Evolutionary conservation across 1,140 invertebrate genomes (phyloP).

Genomic region (Scaptomyza montana): DNA sequence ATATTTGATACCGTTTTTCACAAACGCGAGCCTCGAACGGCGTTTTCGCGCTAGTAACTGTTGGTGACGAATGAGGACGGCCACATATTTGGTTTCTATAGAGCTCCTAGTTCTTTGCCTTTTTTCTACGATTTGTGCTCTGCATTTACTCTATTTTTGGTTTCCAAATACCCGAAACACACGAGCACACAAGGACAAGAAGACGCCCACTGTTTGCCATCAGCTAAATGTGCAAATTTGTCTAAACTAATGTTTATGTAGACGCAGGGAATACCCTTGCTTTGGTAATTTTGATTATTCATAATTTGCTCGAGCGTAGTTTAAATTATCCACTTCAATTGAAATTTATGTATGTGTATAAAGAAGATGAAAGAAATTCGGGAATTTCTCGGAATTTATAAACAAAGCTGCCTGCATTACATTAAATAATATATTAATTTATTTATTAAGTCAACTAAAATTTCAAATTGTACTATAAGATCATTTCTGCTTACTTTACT

Average conservation of each 20-base stretch:
- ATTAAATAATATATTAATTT: too few relatives aligned
- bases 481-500: too few relatives aligned
- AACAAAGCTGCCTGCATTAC: too few relatives aligned
- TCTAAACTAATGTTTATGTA: background rate
- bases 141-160: conserved; percentile 62
- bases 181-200: conserved; percentile 68
- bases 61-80: conserved; percentile 79
- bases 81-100: conserved; percentile 59
- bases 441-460: too few relatives aligned
- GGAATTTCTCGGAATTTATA: background rate
- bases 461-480: too few relatives aligned
- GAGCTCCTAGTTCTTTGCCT: conserved; percentile 50
- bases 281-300: background rate
- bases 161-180: conserved; percentile 72
- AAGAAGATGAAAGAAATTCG: too few relatives aligned
- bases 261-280: background rate
- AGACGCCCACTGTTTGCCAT: conserved; percentile 26
- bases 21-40: conserved; percentile 28
- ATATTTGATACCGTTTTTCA: conserved; percentile 17
- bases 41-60: conserved; percentile 77
- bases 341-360: background rate
- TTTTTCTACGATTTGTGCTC: conserved; percentile 14
- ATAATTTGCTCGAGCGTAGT: too few relatives aligned
- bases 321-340: too few relatives aligned
- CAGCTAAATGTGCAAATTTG: conserved; percentile 45